Percentiles rank a stretch among this genome's conserved stretches.
These are phyloP conservation scores for Lycopodina hypogea DNA, from an alignment of 37 sponge, comb jelly and placozoan genomes.

Conservation along the genomic window DNA sequence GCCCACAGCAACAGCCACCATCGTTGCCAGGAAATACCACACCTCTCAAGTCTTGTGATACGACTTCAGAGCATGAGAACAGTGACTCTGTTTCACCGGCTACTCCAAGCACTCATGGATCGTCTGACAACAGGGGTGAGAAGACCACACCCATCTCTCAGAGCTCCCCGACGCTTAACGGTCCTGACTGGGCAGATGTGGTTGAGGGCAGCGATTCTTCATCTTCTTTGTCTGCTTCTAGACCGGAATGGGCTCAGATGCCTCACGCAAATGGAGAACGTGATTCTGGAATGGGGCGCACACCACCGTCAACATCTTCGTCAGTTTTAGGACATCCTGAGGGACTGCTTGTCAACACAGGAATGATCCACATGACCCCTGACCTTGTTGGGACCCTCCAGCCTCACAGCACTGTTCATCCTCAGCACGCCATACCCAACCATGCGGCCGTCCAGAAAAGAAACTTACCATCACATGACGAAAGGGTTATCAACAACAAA, in stretches of 20 bases:
- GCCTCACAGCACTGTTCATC: neutral
- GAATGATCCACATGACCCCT: neutral
- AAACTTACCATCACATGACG: neutral
- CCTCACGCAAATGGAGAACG: neutral
- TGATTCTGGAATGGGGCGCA: neutral
- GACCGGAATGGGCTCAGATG: slow-evolving; percentile 22
- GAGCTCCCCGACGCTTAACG: neutral
- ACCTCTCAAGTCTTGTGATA: neutral
- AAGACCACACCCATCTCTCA: neutral
- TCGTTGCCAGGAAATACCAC: neutral
- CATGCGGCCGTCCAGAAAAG: neutral
- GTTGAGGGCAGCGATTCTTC: neutral
- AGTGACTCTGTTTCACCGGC: neutral
- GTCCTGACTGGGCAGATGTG: slow-evolving; percentile 1
- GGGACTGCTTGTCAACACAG: neutral
- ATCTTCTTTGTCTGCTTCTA: neutral
- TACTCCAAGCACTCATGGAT: too few relatives aligned
- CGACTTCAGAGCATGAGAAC: neutral
- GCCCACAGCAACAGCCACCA: neutral
- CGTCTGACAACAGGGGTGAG: too few relatives aligned
- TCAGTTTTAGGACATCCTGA: too few relatives aligned
- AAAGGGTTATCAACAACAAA: neutral
- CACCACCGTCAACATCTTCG: too few relatives aligned
- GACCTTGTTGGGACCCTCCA: neutral
- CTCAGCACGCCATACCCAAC: neutral